phyloP scores from a whole-genome alignment of 2,888 invertebrate genomes.

The Melanargia galathea region DNA sequence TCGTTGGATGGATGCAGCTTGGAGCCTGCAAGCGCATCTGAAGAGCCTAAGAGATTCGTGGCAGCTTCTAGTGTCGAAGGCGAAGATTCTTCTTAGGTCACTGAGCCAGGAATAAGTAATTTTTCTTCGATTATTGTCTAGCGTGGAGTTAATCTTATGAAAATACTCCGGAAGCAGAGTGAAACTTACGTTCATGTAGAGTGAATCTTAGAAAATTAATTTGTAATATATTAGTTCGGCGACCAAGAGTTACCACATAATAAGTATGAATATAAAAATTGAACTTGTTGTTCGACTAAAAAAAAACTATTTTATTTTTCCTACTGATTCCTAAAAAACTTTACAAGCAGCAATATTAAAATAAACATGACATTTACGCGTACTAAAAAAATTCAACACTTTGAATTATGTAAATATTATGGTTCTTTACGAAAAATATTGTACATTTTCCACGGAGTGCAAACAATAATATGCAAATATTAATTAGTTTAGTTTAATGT shows the following conservation, averaged over 20 bases:
- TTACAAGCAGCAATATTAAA: slow-evolving; percentile 11
- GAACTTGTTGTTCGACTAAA: background rate
- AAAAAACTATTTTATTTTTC: slow-evolving; percentile 11
- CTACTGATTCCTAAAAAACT: slow-evolving; percentile 7
- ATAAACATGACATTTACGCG: slow-evolving; percentile 24
- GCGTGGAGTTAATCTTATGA: no score
- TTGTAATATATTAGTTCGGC: no score
- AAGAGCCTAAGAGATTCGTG: no score
- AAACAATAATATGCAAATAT: slow-evolving; percentile 21
- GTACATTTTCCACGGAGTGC: background rate
- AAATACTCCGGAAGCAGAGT: no score
- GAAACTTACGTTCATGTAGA: no score
- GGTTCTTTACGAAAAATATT: slow-evolving; percentile 4
- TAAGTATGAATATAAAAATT: background rate
- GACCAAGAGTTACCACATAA: background rate
- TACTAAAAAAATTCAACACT: slow-evolving; percentile 17
- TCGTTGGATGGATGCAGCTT: no score
- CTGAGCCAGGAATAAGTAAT: no score
- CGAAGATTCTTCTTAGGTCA: no score
- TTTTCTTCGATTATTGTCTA: no score
- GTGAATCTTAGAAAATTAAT: no score
- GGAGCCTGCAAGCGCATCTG: no score
- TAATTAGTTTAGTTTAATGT: slow-evolving; percentile 14
- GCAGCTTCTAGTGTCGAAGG: no score
- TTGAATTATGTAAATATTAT: slow-evolving; percentile 9